phyloP scores from a whole-genome alignment of 2,888 invertebrate genomes.

The Chymomyza procnemis region DNA sequence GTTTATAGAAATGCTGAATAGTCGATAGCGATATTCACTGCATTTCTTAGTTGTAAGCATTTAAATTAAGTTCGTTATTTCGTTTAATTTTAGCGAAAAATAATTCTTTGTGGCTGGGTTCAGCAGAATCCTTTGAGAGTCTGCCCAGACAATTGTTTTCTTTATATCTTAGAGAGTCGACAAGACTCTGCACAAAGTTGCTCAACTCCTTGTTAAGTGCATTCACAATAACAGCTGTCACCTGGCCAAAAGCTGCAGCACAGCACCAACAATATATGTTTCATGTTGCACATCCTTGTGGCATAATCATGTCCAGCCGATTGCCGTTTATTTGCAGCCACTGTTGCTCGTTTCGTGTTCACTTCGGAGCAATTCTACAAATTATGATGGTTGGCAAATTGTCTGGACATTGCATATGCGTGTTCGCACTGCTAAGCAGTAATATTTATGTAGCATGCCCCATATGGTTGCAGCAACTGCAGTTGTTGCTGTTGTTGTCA shows the following conservation, averaged over 20 bases:
- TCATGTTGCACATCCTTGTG: constrained; percentile 16
- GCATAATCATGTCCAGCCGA: constrained; percentile 18
- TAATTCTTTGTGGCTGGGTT: no score
- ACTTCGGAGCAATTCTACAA: constrained; percentile 21
- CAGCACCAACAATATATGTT: constrained; percentile 29
- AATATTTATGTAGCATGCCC: constrained; percentile 18
- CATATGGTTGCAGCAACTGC: constrained; percentile 43
- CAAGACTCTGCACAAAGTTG: not conserved
- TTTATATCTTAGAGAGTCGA: not conserved
- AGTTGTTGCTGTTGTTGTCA: constrained; percentile 3
- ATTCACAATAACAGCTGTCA: constrained; percentile 50
- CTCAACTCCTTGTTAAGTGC: constrained; percentile 20
- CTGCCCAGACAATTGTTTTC: no score
- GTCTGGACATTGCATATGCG: constrained; percentile 42
- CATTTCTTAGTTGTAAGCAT: no score
- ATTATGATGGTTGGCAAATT: constrained; percentile 59
- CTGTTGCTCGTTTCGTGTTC: constrained; percentile 36
- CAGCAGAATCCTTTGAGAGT: no score
- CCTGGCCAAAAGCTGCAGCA: not conserved
- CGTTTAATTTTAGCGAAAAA: no score
- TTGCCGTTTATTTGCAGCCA: constrained; percentile 53
- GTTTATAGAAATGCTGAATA: no score
- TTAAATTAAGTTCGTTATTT: no score
- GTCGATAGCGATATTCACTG: no score
- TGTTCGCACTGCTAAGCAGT: constrained; percentile 37